These are phyloP conservation scores for Drosophila paracracens DNA, from an alignment of 2,888 invertebrate genomes.

Conservation along the genomic window DNA sequence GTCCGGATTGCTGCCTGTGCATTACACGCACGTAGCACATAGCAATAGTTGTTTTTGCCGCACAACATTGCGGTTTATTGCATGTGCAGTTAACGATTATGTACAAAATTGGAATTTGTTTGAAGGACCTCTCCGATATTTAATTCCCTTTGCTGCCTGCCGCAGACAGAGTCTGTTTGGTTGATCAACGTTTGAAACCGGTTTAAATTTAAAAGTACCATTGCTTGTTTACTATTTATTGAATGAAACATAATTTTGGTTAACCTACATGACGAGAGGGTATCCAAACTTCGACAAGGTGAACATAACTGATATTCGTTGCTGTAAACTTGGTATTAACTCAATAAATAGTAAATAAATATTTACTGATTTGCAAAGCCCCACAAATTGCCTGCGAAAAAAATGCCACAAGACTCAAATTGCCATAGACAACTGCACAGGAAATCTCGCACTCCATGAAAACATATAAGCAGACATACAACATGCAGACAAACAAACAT, in stretches of 20 bases:
- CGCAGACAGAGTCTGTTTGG: neutral
- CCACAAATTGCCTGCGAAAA: constrained; percentile 30
- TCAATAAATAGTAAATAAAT: constrained; percentile 28
- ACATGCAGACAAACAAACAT: neutral
- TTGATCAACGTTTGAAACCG: neutral
- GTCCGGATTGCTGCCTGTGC: constrained; percentile 19
- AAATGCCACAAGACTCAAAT: constrained; percentile 26
- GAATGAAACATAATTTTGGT: neutral
- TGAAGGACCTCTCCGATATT: constrained; percentile 51
- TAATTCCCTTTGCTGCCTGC: constrained; percentile 42
- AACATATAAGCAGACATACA: constrained; percentile 12
- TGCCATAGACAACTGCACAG: constrained; percentile 7
- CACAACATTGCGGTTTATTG: constrained; percentile 70
- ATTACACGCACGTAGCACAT: constrained; percentile 35
- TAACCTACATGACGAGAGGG: neutral
- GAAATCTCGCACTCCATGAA: constrained; percentile 26
- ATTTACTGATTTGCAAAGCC: constrained; percentile 22
- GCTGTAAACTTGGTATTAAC: constrained; percentile 20
- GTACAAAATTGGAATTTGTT: constrained; percentile 54
- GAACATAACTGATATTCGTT: neutral
- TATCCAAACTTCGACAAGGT: neutral
- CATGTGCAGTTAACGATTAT: constrained; percentile 60
- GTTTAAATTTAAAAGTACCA: neutral
- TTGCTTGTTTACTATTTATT: constrained; percentile 1
- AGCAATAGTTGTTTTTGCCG: constrained; percentile 46